A percentile compares a stretch with the other conserved stretches of the same genome.
Evolutionary conservation across 2,888 invertebrate genomes (phyloP).

Genomic region (Kuschelorhynchus macadamiae): DNA sequence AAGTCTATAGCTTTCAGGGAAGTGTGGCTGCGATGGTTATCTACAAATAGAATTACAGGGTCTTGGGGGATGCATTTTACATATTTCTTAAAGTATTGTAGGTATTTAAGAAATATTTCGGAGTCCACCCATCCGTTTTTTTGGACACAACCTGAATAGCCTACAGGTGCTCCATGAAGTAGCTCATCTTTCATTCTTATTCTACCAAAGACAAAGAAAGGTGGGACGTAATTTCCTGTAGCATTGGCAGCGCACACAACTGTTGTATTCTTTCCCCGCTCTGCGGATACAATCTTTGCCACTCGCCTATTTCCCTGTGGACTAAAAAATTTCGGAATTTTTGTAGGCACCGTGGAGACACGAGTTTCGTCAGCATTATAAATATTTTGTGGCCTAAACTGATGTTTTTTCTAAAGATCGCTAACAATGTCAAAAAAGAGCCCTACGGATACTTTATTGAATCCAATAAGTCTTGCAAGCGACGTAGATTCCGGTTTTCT

Average conservation of each 20-base stretch:
- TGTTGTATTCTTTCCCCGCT: slow-evolving; percentile 10
- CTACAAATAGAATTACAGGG: slow-evolving; percentile 7
- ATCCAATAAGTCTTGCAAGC: too few species aligned
- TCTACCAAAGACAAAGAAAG: slow-evolving; percentile 8
- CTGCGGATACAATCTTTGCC: slow-evolving; percentile 4
- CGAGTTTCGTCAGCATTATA: too few species aligned
- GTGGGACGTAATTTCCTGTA: slow-evolving; percentile 1
- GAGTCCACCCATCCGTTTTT: slow-evolving; percentile 16
- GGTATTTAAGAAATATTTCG: slow-evolving; percentile 6
- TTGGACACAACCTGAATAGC: not conserved
- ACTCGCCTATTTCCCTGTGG: slow-evolving; percentile 7
- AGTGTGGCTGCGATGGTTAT: slow-evolving; percentile 8
- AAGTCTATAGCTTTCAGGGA: slow-evolving; percentile 5
- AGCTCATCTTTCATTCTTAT: slow-evolving; percentile 9
- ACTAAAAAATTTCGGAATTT: slow-evolving; percentile 5
- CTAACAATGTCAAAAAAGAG: too few species aligned
- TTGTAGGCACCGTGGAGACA: slow-evolving; percentile 2
- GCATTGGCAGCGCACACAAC: slow-evolving; percentile 12
- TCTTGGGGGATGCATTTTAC: slow-evolving; percentile 4
- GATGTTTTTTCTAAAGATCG: too few species aligned
- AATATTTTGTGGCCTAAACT: too few species aligned
- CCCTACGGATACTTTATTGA: too few species aligned
- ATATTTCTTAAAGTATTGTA: slow-evolving; percentile 1
- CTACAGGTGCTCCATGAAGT: slow-evolving; percentile 10
- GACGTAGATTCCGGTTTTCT: too few species aligned